These are phyloP conservation scores for Rotaria macrura DNA, from an alignment of 2,888 invertebrate species.

Conservation along the genomic window DNA sequence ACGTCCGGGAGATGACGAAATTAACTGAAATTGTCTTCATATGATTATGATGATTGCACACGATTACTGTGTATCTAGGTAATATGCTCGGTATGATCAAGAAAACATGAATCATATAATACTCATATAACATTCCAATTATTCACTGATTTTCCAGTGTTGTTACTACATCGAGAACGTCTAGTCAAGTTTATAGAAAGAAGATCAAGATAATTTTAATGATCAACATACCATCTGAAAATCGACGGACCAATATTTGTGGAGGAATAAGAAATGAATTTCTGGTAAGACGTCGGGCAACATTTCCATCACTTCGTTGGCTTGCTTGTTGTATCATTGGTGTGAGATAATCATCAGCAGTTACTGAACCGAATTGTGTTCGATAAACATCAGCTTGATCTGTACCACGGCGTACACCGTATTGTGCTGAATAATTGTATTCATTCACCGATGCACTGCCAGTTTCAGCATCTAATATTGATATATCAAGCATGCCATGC, in stretches of 20 bases:
- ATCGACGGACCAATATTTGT: not conserved
- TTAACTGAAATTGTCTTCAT: not conserved
- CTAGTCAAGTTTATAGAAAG: no score
- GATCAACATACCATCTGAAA: not conserved
- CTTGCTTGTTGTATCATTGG: not conserved
- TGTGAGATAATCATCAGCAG: not conserved
- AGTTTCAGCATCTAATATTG: not conserved
- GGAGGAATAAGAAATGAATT: conserved; percentile 9
- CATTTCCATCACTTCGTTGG: not conserved
- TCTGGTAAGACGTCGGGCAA: not conserved
- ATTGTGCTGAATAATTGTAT: not conserved
- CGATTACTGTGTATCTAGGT: no score
- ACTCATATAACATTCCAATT: no score
- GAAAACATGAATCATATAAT: no score
- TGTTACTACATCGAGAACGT: no score
- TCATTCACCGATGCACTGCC: not conserved
- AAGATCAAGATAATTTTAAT: no score
- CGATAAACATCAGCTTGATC: not conserved
- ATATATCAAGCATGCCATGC: not conserved
- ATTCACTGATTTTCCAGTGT: not conserved
- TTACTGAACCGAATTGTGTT: conserved; percentile 15
- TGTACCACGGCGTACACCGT: not conserved
- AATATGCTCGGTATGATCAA: no score
- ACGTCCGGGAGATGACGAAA: not conserved
- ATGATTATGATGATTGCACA: no score